Percentiles rank a stretch among this genome's conserved stretches.
These are phyloP conservation scores for Dicrostonyx torquatus DNA, from an alignment of 2,797 vertebrate genomes.

Conservation along the genomic window DNA sequence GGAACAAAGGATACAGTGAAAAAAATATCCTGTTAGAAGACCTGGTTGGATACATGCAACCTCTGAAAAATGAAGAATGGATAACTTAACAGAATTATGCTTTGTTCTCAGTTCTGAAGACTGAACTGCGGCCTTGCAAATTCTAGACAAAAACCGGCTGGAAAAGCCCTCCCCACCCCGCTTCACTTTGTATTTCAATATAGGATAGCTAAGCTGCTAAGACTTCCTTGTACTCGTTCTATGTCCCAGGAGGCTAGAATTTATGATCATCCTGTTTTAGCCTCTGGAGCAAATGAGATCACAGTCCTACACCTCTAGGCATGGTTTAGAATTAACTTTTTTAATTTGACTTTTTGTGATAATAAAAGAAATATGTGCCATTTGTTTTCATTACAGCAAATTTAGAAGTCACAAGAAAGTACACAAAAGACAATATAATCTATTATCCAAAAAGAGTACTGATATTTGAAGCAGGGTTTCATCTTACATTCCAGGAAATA, in stretches of 20 bases:
- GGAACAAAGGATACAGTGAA: not conserved
- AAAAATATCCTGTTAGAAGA: not conserved
- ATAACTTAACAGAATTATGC: not conserved
- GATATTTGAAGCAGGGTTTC: not conserved
- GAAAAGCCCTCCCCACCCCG: not conserved
- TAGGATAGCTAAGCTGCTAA: not conserved
- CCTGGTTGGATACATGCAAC: not conserved
- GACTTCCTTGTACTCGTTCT: not conserved
- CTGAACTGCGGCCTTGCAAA: not conserved
- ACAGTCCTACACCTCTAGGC: not conserved
- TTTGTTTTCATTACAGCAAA: conserved; percentile 2
- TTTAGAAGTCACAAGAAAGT: conserved; percentile 3
- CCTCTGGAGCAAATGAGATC: not conserved
- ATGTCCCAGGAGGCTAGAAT: not conserved
- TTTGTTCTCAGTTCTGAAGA: not conserved
- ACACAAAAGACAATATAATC: not conserved
- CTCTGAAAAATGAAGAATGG: not conserved
- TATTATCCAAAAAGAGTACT: not conserved
- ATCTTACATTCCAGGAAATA: not conserved
- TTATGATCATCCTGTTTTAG: not conserved
- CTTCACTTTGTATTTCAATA: not conserved
- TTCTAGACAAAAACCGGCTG: not conserved
- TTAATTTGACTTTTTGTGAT: not conserved
- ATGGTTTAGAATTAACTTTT: not conserved
- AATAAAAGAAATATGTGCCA: not conserved